Conservation (phyloP, 2,888 invertebrate genomes). For the Merodon equestris region DNA sequence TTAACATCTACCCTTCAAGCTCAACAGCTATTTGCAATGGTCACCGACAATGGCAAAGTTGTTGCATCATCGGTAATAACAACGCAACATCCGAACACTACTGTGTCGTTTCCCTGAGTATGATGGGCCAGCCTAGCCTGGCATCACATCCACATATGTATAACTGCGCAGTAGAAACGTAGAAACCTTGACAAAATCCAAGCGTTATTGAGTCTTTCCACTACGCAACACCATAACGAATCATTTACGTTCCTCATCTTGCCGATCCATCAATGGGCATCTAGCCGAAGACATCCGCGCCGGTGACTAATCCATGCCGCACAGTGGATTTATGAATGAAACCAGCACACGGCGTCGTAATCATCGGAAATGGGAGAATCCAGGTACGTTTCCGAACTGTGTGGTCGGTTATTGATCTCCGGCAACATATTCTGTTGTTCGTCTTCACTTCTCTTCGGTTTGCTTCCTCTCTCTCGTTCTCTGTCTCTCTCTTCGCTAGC, state of each 20-base stretch:
- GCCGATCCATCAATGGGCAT: conserved; percentile 66
- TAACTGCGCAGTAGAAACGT: not conserved
- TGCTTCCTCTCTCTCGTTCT: conserved; percentile 4
- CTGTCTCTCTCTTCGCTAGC: not conserved
- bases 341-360: conserved; percentile 31
- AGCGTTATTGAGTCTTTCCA: conserved; percentile 24
- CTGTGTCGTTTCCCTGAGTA: no score
- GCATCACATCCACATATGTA: conserved; percentile 21
- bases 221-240: conserved; percentile 37
- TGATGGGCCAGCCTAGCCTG: no score
- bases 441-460: conserved; percentile 9
- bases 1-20: no score
- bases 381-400: conserved; percentile 65
- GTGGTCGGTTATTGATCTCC: conserved; percentile 68
- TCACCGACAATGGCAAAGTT: no score
- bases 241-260: conserved; percentile 44
- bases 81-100: no score
- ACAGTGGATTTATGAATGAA: conserved; percentile 65
- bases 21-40: no score
- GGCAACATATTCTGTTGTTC: conserved; percentile 41
- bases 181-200: conserved; percentile 31
- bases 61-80: no score
- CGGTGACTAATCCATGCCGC: conserved; percentile 60
- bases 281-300: conserved; percentile 36
- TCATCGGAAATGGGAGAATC: conserved; percentile 64